phyloP scores from a whole-genome alignment of 2,113 vertebrate species.

The Centropus bengalensis region DNA sequence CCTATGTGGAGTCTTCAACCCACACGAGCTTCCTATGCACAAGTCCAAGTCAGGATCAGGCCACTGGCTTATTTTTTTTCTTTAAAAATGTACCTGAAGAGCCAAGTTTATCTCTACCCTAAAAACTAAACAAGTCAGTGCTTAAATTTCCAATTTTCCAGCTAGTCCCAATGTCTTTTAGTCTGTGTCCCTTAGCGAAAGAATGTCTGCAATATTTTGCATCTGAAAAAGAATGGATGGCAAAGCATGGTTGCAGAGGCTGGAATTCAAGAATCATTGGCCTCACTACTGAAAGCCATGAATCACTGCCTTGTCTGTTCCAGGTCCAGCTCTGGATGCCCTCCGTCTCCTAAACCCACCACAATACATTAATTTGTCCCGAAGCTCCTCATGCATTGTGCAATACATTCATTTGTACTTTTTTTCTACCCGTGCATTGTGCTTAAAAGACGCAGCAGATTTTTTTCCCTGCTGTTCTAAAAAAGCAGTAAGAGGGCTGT shows the following conservation, averaged over 20 bases:
- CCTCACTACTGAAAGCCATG: conserved; percentile 5
- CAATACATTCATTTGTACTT: conserved; percentile 20
- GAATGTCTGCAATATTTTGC: conserved; percentile 1
- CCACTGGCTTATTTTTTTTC: background rate
- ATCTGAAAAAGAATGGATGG: conserved; percentile 29
- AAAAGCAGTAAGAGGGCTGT: background rate
- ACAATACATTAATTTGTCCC: conserved; percentile 26
- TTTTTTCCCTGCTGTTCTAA: background rate
- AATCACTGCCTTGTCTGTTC: conserved; percentile 41
- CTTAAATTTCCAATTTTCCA: background rate
- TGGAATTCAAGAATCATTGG: conserved; percentile 40
- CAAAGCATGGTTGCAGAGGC: background rate
- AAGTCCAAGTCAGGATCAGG: background rate
- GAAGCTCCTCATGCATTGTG: conserved; percentile 24
- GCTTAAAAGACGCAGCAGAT: background rate
- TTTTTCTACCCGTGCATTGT: background rate
- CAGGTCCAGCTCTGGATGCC: background rate
- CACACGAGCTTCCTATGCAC: background rate
- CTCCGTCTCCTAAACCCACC: conserved; percentile 5
- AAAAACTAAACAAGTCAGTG: background rate
- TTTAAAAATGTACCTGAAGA: background rate
- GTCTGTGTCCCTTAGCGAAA: background rate
- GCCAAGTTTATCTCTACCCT: background rate
- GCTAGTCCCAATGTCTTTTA: background rate
- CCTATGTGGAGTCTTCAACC: background rate